phyloP scores from a whole-genome alignment of 35 echinoderm and acorn worm species.

The Acanthaster planci region DNA sequence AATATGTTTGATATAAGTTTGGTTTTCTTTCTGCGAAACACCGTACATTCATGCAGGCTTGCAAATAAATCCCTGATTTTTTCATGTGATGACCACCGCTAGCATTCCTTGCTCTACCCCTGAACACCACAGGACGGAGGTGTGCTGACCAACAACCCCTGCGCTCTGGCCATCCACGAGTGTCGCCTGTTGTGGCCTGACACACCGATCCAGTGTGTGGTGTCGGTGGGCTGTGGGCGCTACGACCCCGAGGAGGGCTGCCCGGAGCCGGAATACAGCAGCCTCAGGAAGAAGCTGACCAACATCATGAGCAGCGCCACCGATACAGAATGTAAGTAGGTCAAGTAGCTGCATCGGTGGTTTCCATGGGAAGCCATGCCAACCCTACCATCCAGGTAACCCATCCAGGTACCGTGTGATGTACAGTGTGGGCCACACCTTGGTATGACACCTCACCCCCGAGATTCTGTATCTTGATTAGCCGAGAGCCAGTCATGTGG shows the following conservation, averaged over 20 bases:
- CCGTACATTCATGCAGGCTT: too few species aligned
- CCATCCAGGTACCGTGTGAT: too few species aligned
- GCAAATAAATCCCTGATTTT: too few species aligned
- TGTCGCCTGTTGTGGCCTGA: conserved; percentile 90
- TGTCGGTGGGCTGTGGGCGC: conserved; percentile 87
- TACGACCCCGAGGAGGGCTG: conserved; percentile 75
- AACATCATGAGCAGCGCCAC: conserved; percentile 96
- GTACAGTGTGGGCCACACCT: too few species aligned
- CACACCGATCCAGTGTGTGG: conserved; percentile 88
- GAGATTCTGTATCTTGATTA: too few species aligned
- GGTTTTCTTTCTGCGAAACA: too few species aligned
- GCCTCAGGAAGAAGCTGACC: conserved; percentile 79
- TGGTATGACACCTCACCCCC: too few species aligned
- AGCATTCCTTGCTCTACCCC: not conserved
- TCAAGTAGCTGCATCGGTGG: not conserved
- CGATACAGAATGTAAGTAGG: conserved; percentile 88
- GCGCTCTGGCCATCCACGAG: conserved; percentile 88
- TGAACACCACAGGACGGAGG: conserved; percentile 80
- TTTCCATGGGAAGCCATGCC: too few species aligned
- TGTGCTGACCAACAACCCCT: conserved; percentile 91
- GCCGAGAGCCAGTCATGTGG: too few species aligned
- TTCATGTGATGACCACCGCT: not conserved
- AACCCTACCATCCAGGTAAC: too few species aligned
- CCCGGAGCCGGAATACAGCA: conserved; percentile 71
- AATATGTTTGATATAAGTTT: too few species aligned